Evolutionary conservation across 2,797 vertebrate genomes (phyloP).

Genomic region (Podargus strigoides): DNA sequence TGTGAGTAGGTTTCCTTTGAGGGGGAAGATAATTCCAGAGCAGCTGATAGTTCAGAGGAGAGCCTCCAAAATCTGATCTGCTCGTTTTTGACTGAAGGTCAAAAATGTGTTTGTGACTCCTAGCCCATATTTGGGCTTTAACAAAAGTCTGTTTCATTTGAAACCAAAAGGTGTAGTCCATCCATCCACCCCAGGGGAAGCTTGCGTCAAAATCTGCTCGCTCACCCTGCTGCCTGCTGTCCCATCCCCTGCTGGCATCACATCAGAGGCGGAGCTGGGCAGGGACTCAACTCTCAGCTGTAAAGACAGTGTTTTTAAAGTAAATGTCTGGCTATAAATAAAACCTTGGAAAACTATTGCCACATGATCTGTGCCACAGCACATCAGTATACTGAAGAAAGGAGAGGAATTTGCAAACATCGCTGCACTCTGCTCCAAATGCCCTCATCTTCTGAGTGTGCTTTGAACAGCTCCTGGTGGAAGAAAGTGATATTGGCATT

Average conservation of each 20-base stretch:
- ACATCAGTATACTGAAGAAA: background rate
- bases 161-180: background rate
- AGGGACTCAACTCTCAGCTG: background rate
- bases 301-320: background rate
- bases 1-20: background rate
- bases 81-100: background rate
- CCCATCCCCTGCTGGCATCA: no score
- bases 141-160: background rate
- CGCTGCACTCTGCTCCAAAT: background rate
- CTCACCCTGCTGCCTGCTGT: background rate
- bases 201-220: background rate
- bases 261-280: fast-evolving
- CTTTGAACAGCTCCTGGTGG: background rate
- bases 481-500: background rate
- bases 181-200: fast-evolving
- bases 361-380: background rate
- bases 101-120: background rate
- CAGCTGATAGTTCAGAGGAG: background rate
- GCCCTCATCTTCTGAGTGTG: background rate
- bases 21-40: background rate
- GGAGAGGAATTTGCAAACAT: background rate
- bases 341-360: background rate
- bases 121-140: background rate
- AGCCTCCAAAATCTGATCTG: background rate
- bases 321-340: background rate